Base-by-base conservation (phyloP, 2,797 vertebrate species). In the Helostoma temminkii region DNA sequence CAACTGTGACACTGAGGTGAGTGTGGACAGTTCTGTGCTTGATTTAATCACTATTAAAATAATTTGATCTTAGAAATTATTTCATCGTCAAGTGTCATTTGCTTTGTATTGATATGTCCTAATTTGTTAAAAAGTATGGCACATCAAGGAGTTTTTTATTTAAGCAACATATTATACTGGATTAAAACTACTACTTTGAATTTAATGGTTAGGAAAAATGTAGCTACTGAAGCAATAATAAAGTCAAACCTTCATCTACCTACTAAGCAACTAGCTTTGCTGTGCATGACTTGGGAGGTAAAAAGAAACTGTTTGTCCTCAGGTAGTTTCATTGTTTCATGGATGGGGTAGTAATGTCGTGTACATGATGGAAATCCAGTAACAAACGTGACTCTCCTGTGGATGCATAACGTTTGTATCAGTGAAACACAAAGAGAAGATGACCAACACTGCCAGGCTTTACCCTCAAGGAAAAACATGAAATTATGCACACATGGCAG, bases 331-430 rank as follows among this genome's bases (percentile, higher is more conserved):
- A 41, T 42, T 49, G 24, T 74, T 76, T 82, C 65, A 81, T 63
- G 49, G 70, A 74, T 79, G 48, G 54, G 52, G 50, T 15, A 57
- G 49, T n/a, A 32, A 66, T 66, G 54, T 41, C 66, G 76, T 70
- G 74, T 52, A 47, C 43, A 76, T 80, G 75, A 68, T 80, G 60
- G 77, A 58, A 81, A 85, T 73, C 79, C 46, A 63, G 75, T 59
- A 86, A 43, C 57, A 64, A 85, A 75, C 59, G 66, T 55, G 71
- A 57, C 70, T 76, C 70, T 49, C 73, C 28, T 70, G 53, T 45
- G 57, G 59, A 66, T 76, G 66, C 49, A 49, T 75, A 61, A 60
- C 65, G 50, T 71, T 77, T 66, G 55, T 66, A 76, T 46, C 48
- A 34, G 25, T 60, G 55, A 77, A 70, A 71, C 32, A 53, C 37